phyloP scores from a whole-genome alignment of 37 sponge, comb jelly and placozoan species.

The Mnemiopsis leidyi region DNA sequence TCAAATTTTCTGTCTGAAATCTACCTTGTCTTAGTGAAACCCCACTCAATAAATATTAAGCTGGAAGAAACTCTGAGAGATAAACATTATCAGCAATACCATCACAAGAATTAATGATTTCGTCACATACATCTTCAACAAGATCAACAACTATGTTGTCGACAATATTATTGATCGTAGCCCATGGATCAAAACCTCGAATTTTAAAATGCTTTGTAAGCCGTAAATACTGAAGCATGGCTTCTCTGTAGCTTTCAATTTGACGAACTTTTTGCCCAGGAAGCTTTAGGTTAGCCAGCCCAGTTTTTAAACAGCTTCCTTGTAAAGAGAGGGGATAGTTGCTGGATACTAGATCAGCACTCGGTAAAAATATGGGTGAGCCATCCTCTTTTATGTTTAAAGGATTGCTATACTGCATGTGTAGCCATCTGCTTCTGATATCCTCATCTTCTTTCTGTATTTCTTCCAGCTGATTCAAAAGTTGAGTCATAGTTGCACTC shows the following conservation, averaged over 20 bases:
- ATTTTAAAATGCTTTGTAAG: conserved; percentile 42
- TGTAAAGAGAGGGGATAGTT: not conserved
- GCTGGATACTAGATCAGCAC: not conserved
- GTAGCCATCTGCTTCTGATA: conserved; percentile 49
- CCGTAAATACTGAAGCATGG: conserved; percentile 3
- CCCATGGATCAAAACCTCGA: conserved; percentile 4
- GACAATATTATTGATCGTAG: not conserved
- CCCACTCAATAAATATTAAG: not conserved
- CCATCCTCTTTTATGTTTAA: not conserved
- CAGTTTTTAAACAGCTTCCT: not conserved
- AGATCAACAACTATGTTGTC: not conserved
- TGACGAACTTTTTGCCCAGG: not conserved
- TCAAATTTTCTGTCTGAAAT: too few relatives aligned
- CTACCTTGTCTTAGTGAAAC: too few relatives aligned
- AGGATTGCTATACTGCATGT: conserved; percentile 25
- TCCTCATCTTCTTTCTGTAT: conserved; percentile 47
- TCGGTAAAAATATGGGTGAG: not conserved
- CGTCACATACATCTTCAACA: not conserved
- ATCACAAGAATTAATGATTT: conserved; percentile 23
- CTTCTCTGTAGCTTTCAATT: not conserved
- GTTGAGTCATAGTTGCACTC: conserved; percentile 29
- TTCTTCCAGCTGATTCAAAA: conserved; percentile 7
- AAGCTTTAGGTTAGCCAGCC: not conserved
- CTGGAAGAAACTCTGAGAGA: conserved; percentile 27
- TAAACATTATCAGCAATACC: conserved; percentile 17